Percentiles rank a stretch among this genome's conserved stretches.
Conservation (phyloP, 2,113 vertebrate species). For the Myrmecophaga tridactyla region DNA sequence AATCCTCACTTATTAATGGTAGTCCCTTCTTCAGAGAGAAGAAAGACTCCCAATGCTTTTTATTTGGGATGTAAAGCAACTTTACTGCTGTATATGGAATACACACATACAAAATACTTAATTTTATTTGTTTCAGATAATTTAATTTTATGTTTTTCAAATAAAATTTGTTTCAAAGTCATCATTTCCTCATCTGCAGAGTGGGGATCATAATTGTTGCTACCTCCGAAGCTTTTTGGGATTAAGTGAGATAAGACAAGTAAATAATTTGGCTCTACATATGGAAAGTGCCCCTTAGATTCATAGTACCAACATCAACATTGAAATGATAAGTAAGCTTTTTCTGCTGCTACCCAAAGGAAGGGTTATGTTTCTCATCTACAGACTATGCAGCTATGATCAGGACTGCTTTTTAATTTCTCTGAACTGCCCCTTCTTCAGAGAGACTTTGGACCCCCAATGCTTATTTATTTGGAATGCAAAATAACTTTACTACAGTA, state of each 20-base stretch:
- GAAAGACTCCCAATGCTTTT: background rate
- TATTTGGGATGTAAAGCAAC: background rate
- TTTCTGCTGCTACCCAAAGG: no score
- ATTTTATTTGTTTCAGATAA: background rate
- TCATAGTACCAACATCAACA: accelerated
- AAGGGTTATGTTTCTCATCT: accelerated
- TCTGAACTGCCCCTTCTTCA: background rate
- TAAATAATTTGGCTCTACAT: background rate
- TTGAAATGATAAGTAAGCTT: background rate
- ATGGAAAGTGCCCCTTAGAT: background rate
- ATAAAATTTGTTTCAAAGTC: background rate
- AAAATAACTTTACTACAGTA: background rate
- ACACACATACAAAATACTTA: no score
- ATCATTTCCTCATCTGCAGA: background rate
- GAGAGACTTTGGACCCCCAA: background rate
- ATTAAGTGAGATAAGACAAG: background rate
- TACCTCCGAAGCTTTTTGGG: background rate
- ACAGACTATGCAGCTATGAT: background rate
- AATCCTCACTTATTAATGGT: background rate
- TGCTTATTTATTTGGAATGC: background rate
- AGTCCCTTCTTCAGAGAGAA: background rate
- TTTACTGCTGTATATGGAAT: background rate
- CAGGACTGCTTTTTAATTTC: background rate
- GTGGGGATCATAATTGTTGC: background rate
- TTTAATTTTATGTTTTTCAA: no score